Evolutionary conservation across 1,140 invertebrate genomes (phyloP).

Genomic region (Andrena cerasifolii): DNA sequence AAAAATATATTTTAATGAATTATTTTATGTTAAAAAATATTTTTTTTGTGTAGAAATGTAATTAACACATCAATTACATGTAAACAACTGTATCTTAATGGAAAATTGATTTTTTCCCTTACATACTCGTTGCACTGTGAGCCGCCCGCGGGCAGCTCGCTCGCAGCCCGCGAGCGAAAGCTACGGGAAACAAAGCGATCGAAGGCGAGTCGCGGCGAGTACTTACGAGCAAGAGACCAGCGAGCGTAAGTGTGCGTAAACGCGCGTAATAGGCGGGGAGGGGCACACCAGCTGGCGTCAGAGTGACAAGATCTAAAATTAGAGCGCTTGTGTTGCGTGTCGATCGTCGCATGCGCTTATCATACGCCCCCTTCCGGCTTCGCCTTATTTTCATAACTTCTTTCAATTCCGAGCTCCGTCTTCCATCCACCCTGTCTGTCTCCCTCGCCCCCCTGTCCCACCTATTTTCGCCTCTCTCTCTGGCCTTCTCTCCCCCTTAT

Average conservation of each 20-base stretch:
- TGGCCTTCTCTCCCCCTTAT: constrained; percentile 28
- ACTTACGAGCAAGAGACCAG: constrained; percentile 44
- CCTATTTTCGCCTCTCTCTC: constrained; percentile 14
- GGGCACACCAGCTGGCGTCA: constrained; percentile 79
- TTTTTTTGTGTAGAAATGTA: no score
- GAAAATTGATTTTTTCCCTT: no score
- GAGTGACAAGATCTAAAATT: constrained; percentile 83
- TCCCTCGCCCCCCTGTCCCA: neutral
- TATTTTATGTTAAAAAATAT: no score
- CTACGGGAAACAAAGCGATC: constrained; percentile 26
- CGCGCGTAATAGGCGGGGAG: constrained; percentile 80
- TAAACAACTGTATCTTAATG: no score
- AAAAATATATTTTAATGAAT: no score
- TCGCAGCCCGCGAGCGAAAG: neutral
- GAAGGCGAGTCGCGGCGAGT: neutral
- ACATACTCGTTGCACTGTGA: no score
- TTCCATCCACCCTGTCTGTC: constrained; percentile 49
- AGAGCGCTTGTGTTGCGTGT: constrained; percentile 79
- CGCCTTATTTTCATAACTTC: constrained; percentile 80
- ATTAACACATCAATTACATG: no score
- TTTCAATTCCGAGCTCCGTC: constrained; percentile 74
- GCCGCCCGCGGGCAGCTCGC: no score
- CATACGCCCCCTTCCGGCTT: constrained; percentile 80
- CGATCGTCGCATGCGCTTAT: constrained; percentile 81
- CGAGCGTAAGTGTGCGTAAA: constrained; percentile 75